A percentile compares a stretch with the other conserved stretches of the same genome.
phyloP scores from a whole-genome alignment of 2,113 vertebrate species.

The Naja naja region DNA sequence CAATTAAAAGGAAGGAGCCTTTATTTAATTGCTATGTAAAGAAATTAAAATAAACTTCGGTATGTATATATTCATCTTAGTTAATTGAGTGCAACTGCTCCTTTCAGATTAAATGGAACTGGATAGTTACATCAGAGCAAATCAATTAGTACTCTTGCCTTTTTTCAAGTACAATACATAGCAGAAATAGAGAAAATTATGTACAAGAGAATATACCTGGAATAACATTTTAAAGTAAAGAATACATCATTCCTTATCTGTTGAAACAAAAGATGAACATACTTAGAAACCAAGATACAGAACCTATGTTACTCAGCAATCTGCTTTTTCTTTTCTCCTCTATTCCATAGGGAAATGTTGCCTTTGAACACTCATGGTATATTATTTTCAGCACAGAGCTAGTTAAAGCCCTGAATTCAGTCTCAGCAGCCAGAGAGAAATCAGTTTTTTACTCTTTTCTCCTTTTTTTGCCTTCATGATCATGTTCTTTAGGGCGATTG shows the following conservation, averaged over 20 bases:
- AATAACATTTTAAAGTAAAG: slow-evolving; percentile 49
- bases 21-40: slow-evolving; percentile 59
- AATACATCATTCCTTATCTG: slow-evolving; percentile 45
- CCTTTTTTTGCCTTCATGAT: slow-evolving; percentile 94
- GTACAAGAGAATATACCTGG: slow-evolving; percentile 46
- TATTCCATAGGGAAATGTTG: not conserved
- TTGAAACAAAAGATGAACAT: slow-evolving; percentile 18
- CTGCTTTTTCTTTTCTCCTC: slow-evolving; percentile 39
- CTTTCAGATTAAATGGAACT: slow-evolving; percentile 47
- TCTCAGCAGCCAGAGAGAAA: slow-evolving; percentile 39
- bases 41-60: slow-evolving; percentile 62
- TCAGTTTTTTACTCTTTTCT: slow-evolving; percentile 85
- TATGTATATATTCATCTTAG: slow-evolving; percentile 60
- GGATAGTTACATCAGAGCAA: slow-evolving; percentile 34
- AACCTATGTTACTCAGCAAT: slow-evolving; percentile 47
- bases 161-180: slow-evolving; percentile 45
- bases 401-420: slow-evolving; percentile 40
- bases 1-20: slow-evolving; percentile 49
- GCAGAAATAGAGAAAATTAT: slow-evolving; percentile 36
- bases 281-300: slow-evolving; percentile 36
- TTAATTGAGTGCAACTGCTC: slow-evolving; percentile 62
- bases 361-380: not conserved
- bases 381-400: slow-evolving; percentile 3
- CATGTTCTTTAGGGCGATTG: slow-evolving; percentile 91
- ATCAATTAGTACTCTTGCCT: slow-evolving; percentile 27